phyloP scores from a whole-genome alignment of 2,113 vertebrate species.

The Takifugu bimaculatus region DNA sequence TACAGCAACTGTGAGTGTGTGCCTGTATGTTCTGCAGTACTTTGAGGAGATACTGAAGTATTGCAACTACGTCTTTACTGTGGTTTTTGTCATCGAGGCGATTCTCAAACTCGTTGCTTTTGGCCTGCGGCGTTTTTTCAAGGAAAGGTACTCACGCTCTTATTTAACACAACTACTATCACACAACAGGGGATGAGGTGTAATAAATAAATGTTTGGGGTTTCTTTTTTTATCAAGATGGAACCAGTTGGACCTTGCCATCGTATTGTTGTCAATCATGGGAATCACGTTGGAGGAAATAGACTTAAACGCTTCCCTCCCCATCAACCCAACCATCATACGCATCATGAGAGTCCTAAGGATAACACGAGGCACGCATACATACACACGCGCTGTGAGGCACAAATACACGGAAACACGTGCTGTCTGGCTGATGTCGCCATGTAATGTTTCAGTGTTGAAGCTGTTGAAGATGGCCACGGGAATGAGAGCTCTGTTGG shows the following conservation, averaged over 20 bases:
- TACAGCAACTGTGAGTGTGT: constrained; percentile 14
- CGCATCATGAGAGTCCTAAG: constrained; percentile 71
- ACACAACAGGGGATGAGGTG: not conserved
- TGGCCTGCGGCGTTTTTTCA: constrained; percentile 90
- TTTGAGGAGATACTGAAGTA: constrained; percentile 93
- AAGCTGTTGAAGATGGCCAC: constrained; percentile 98
- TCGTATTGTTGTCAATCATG: constrained; percentile 72
- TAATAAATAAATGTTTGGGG: not conserved
- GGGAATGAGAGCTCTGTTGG: constrained; percentile 91
- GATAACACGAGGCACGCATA: constrained; percentile 63
- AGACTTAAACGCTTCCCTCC: constrained; percentile 66
- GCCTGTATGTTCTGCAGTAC: constrained; percentile 57
- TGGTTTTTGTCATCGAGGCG: constrained; percentile 88
- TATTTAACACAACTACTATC: not conserved
- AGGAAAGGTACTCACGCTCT: constrained; percentile 80
- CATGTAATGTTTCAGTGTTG: constrained; percentile 76
- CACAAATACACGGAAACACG: not conserved
- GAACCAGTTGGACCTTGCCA: constrained; percentile 73
- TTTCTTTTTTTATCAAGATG: constrained; percentile 49
- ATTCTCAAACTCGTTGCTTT: constrained; percentile 88
- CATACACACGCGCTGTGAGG: constrained; percentile 2
- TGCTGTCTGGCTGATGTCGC: constrained; percentile 13
- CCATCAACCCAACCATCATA: constrained; percentile 74
- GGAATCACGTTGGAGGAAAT: constrained; percentile 71
- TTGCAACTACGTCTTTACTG: constrained; percentile 92